These are phyloP conservation scores for Pterocles gutturalis DNA, from an alignment of 2,113 vertebrate species.

Conservation along the genomic window DNA sequence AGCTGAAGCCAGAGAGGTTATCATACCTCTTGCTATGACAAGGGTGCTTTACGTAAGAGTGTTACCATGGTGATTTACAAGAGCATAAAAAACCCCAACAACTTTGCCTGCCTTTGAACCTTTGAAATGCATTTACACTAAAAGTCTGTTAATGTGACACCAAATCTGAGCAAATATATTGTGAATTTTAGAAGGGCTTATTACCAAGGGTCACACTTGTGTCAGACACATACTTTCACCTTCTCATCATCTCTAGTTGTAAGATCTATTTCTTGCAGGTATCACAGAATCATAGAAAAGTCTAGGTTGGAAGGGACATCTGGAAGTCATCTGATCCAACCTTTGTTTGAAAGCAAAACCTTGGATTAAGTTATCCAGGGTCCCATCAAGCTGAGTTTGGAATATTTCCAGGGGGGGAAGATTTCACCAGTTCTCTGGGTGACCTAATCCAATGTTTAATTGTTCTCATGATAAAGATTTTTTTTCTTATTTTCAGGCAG, in stretches of 20 bases:
- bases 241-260: background rate
- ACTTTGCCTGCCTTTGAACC: background rate
- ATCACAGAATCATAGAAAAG: background rate
- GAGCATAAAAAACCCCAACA: background rate
- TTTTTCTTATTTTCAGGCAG: background rate
- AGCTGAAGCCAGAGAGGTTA: background rate
- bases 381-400: background rate
- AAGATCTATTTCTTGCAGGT: background rate
- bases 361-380: background rate
- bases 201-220: background rate
- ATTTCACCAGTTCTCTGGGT: background rate
- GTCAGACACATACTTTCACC: background rate
- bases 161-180: background rate
- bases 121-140: background rate
- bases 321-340: background rate
- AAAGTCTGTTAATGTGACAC: background rate
- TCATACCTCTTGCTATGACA: background rate
- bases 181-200: background rate
- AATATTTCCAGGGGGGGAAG: background rate
- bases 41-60: background rate
- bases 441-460: background rate
- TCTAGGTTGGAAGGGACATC: background rate
- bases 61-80: background rate
- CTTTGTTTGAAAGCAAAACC: background rate
- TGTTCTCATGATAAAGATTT: background rate